A percentile compares a stretch with the other conserved stretches of the same genome.
phyloP scores from a whole-genome alignment of 2,888 invertebrate genomes.

The Ophion costatus region DNA sequence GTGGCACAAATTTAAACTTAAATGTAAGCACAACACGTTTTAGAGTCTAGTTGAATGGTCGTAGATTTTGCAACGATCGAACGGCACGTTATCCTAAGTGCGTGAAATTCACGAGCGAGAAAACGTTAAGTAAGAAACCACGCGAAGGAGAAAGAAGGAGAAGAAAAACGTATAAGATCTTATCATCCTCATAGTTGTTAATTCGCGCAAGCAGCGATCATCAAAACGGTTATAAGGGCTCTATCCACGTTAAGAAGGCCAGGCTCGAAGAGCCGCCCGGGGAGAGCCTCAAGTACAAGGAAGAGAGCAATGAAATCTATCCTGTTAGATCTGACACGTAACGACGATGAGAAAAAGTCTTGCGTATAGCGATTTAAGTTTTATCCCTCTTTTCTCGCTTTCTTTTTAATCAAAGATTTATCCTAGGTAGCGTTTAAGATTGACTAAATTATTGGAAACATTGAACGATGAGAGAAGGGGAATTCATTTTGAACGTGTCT shows the following conservation, averaged over 20 bases:
- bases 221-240: conserved; percentile 12
- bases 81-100: conserved; percentile 36
- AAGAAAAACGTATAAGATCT: conserved; percentile 4
- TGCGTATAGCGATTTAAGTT: conserved; percentile 72
- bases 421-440: conserved; percentile 75
- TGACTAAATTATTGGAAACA: conserved; percentile 79
- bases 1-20: conserved; percentile 65
- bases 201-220: conserved; percentile 33
- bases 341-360: conserved; percentile 21
- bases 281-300: background rate
- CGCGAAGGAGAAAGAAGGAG: background rate
- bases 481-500: conserved; percentile 59
- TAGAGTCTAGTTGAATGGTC: conserved; percentile 56
- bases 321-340: conserved; percentile 58
- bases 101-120: conserved; percentile 30
- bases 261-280: background rate
- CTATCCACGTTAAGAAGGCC: background rate
- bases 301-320: conserved; percentile 6
- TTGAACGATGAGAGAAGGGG: conserved; percentile 51
- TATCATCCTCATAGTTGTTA: conserved; percentile 48
- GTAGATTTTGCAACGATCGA: conserved; percentile 62
- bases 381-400: conserved; percentile 67
- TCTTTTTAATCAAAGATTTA: conserved; percentile 79
- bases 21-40: conserved; percentile 62
- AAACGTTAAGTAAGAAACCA: background rate